Evolutionary conservation across 2,888 invertebrate species (phyloP).

Genomic region (Synergus laeviventris): DNA sequence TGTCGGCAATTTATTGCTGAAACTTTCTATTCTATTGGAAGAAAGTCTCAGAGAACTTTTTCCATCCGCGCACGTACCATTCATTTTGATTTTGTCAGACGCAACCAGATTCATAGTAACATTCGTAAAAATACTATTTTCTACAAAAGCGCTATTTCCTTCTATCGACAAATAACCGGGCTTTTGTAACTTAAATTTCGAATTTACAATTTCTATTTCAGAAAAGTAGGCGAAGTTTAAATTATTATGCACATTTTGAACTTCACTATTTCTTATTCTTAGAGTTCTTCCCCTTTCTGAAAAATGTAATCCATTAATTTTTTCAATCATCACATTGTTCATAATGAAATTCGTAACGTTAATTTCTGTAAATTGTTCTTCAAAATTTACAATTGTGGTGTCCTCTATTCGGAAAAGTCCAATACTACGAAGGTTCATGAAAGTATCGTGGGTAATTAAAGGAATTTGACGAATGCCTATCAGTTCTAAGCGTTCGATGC

Average conservation of each 20-base stretch:
- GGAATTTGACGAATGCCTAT: constrained; percentile 59
- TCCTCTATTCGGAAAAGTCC: constrained; percentile 60
- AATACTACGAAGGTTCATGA: constrained; percentile 53
- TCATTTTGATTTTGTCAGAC: constrained; percentile 52
- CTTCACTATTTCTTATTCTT: constrained; percentile 56
- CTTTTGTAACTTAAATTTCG: constrained; percentile 59
- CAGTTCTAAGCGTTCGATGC: constrained; percentile 55
- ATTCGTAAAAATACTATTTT: constrained; percentile 61
- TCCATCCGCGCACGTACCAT: constrained; percentile 64
- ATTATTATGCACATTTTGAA: constrained; percentile 56
- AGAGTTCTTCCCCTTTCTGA: constrained; percentile 57
- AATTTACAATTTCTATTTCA: constrained; percentile 58
- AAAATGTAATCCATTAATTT: constrained; percentile 56
- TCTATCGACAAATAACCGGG: constrained; percentile 61
- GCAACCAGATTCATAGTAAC: constrained; percentile 62
- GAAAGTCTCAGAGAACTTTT: constrained; percentile 64
- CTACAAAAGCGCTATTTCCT: constrained; percentile 54
- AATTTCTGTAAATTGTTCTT: constrained; percentile 60
- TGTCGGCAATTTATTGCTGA: constrained; percentile 62
- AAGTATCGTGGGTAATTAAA: constrained; percentile 56
- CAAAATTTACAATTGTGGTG: constrained; percentile 58
- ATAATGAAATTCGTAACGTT: constrained; percentile 55
- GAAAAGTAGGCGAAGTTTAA: constrained; percentile 61
- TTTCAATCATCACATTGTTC: constrained; percentile 61
- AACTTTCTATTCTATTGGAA: constrained; percentile 57